Base-by-base conservation (phyloP, 1,140 invertebrate genomes). In the Pseudomyrmex sp. region DNA sequence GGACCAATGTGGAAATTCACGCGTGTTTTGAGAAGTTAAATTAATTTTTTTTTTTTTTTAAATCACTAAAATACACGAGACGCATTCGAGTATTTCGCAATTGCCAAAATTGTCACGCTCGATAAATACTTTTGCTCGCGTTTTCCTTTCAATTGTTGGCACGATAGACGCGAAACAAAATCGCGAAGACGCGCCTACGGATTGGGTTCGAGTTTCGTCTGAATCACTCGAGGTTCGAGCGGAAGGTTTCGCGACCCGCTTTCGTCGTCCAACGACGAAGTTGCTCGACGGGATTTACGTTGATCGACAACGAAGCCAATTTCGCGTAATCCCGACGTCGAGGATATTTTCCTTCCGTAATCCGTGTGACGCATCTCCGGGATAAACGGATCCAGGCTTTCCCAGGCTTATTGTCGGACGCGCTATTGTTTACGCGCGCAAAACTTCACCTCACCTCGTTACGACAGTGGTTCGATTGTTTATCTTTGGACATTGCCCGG, bases 251-350 rank as follows among this genome's bases (percentile, higher is more conserved):
- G 44, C 46, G 35, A 65, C 26, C 26, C 23, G 50, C 44, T 80
- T 79, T 69, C 58, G 58, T 79, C 35, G 15, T 35, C 52, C 48
- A 35, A 58, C 12, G 18, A 10, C 15, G 52, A 46, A 77, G 44
- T 70, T 26, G n/a, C 15, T 12, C 23, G 66, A 44, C 20, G 15
- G 20, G 54, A 50, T 58, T 80, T 80, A 59, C 66, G 44, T 79
- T 70, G 54, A 59, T 58, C 54, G 66, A 70, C n/a, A 66, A 80
- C 5, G 76, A 59, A 15, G 35, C 23, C 66, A 59, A 80, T 80
- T 72, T 72, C 26, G 20, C 10, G 7, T 23, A 35, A 44, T 80
- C 23, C 46, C 44, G 8, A 50, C 12, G 52, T 2, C 12, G 58
- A 35, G 35, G 35, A 35, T 35, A 35, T 7, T 35, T 79, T 70